phyloP scores from a whole-genome alignment of 2,113 vertebrate species.

The Sporophila hypoxantha region DNA sequence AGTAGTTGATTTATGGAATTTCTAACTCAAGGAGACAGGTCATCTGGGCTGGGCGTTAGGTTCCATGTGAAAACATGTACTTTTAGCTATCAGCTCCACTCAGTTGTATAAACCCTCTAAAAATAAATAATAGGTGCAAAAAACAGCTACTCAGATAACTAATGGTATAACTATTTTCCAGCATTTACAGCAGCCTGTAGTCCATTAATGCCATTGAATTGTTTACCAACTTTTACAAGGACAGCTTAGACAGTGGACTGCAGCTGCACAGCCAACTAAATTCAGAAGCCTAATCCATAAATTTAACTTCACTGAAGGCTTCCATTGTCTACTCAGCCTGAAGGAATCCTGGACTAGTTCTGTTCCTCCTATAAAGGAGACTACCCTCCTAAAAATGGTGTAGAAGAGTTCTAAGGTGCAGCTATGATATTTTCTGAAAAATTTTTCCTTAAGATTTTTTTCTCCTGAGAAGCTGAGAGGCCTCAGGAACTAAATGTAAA shows the following conservation, averaged over 20 bases:
- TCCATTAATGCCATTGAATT: not conserved
- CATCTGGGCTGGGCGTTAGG: not conserved
- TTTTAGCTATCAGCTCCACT: not conserved
- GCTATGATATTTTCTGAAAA: no score
- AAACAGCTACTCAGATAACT: not conserved
- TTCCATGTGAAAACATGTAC: not conserved
- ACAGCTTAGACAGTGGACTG: not conserved
- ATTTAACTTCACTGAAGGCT: not conserved
- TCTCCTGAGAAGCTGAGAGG: no score
- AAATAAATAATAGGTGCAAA: not conserved
- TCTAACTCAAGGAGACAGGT: not conserved
- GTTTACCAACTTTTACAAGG: fast-evolving
- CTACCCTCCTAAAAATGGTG: fast-evolving
- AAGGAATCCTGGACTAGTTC: not conserved
- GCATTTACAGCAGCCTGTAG: not conserved
- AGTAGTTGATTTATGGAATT: not conserved
- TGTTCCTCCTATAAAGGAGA: not conserved
- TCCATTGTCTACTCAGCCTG: not conserved
- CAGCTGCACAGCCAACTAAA: not conserved
- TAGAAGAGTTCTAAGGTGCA: not conserved
- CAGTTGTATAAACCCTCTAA: not conserved
- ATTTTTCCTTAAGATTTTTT: no score
- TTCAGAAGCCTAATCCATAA: not conserved
- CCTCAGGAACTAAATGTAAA: no score
- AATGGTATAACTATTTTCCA: not conserved